Evolutionary conservation across 1,140 invertebrate species (phyloP), one percentile per base, ranked within the genome.

Genomic region (Achroia grisella): DNA sequence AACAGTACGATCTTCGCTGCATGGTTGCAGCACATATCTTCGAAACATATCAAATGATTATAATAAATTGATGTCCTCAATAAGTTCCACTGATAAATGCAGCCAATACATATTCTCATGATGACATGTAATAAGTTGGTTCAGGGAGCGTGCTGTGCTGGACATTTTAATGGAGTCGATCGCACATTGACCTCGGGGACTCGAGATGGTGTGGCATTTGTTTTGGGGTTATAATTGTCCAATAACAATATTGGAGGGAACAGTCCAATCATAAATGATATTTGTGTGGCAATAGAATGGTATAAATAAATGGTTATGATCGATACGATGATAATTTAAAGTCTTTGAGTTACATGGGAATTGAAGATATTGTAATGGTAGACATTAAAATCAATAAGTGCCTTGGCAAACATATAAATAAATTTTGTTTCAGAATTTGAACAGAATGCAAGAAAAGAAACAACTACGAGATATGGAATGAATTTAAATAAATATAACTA

Each of bases 161-260:
- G 62, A 67, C 70, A 71, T 56, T 75, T 23, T 70, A 71, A 72
- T 76, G 65, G 62, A 71, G 59, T 62, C 68, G 62, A 65, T 68
- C 64, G 70, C 68, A 43, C 75, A 71, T 60, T 75, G 75, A 79
- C 75, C 75, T 63, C 75, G 46, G 37, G 28, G 17, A 23, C 17
- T 23, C 2, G 6, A 23, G 17, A 23, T 23, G 44, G 40, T 49
- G 45, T 40, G 57, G 52, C 57, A 55, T 67, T 72, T 65, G 56
- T 64, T 70, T 56, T 72, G 64, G 56, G 63, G 59, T 67, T 70
- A 60, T 62, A 59, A 72, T 65, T 53, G 43, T 51, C 56, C 59
- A 62, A 67, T 61, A 67, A 63, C 45, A 48, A 29, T 44, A 52
- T 47, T 15, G 35, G n/a, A 37, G 35, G 14, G 35, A n/a, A 13